These are phyloP conservation scores for Tenthredo distinguenda DNA, from an alignment of 2,888 invertebrate genomes.

Conservation along the genomic window DNA sequence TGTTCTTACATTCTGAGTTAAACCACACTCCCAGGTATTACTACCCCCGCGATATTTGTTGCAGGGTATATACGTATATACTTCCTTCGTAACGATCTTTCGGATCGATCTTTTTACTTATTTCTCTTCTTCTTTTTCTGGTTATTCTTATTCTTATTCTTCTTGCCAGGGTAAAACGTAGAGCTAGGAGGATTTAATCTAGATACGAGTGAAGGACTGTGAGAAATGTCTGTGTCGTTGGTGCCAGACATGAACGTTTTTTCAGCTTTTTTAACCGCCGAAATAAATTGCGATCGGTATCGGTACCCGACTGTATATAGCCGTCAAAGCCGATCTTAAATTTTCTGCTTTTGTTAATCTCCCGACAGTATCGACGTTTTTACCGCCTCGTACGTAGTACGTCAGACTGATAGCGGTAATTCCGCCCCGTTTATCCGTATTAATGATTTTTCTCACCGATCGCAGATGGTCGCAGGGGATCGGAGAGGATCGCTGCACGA, in stretches of 20 bases:
- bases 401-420: neutral
- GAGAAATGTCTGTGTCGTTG: conserved; percentile 10
- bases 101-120: neutral
- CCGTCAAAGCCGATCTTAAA: conserved; percentile 10
- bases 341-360: conserved; percentile 26
- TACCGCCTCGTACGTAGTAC: neutral
- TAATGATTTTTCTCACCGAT: conserved; percentile 6
- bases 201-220: neutral
- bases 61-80: neutral
- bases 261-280: neutral
- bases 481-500: neutral
- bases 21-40: neutral
- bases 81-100: no score
- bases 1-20: neutral
- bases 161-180: neutral
- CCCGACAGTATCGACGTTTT: conserved; percentile 7
- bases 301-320: neutral
- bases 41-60: neutral
- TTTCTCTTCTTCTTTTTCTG: neutral
- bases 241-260: neutral
- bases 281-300: neutral
- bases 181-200: neutral
- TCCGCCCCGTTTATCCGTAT: conserved; percentile 15
- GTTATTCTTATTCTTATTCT: neutral
- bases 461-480: neutral